Percentiles rank a stretch among this genome's conserved stretches.
Conservation (phyloP, 92 coral and sea anemone genomes). For the Hydrozoanthus gracilis region DNA sequence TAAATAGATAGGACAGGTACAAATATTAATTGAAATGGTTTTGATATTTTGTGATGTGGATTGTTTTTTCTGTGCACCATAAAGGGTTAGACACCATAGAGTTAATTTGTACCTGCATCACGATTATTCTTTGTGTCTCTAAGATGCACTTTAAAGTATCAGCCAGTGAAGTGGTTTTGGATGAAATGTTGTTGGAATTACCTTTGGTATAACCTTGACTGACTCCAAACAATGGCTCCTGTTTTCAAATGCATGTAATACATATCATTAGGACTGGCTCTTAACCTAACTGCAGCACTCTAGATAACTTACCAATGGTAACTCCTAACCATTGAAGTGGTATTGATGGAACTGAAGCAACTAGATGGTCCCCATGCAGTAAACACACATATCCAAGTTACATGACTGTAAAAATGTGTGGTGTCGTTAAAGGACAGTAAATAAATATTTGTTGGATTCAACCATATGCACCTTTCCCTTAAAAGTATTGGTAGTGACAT, state of each 20-base stretch:
- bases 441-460: neutral
- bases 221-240: too few species aligned
- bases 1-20: slow-evolving; percentile 54
- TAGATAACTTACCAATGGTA: too few species aligned
- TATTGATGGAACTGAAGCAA: neutral
- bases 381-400: slow-evolving; percentile 1
- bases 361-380: neutral
- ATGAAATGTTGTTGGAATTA: too few species aligned
- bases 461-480: neutral
- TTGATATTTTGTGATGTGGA: slow-evolving; percentile 94
- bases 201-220: too few species aligned
- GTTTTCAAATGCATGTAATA: too few species aligned
- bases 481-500: neutral
- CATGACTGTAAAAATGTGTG: slow-evolving; percentile 7
- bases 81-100: too few species aligned
- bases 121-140: too few species aligned
- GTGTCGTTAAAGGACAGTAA: slow-evolving; percentile 2
- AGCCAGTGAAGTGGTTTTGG: too few species aligned
- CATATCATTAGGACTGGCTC: too few species aligned
- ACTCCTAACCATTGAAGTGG: slow-evolving; percentile 27
- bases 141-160: too few species aligned
- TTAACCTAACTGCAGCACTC: too few species aligned
- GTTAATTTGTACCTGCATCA: too few species aligned
- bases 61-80: neutral
- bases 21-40: slow-evolving; percentile 75